Base-by-base conservation (phyloP, 2,797 vertebrate species). In the Nannoperca australis region DNA sequence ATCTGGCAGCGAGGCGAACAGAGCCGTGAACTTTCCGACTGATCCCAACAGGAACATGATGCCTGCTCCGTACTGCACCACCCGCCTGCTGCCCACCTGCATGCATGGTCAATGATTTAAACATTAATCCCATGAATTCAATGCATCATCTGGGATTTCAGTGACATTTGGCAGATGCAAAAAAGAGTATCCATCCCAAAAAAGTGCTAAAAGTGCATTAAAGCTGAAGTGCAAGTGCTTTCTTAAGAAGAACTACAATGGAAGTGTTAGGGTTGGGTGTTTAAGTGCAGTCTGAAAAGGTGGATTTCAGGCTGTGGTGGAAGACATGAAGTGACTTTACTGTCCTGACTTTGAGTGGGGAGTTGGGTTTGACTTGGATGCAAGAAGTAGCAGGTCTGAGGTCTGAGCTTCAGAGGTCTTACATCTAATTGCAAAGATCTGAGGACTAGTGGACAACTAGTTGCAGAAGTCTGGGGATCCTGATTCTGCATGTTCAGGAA, bases 41-140 rank as follows among this genome's bases (percentile, higher is more conserved):
- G 96, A 95, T n/a, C 98, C 98, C 84, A 99, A 78, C 24, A 99
- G 2, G 2, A 99, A 87, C 98, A 98, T 99, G 93, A 99, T 97
- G 14, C 83, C 95, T 0, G 98, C 97, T 10, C 98, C 98, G 0
- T 97, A 99, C 85, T 99, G 98, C 40, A 99, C 96, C 88, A 99
- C 98, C 22, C 97, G 94, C 78, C 98, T 95, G 89, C 97, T 99
- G 76, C 98, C 98, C 83, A 99, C 97, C 98, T 99, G 89, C 10
- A 80, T n/a, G 71, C 60, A 82, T 14, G 24, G 5, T 34, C 27
- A 67, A 45, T 0, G 0, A 55, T 3, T 63, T 14, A 84, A 65
- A 38, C 70, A 60, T 20, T 7, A 2, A 45, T 11, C 11, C 0
- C 11, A 61, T 8, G 1, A n/a, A 49, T 30, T 22, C 24, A 24